phyloP scores from a whole-genome alignment of 1,140 invertebrate species.

The Orius insidiosus region DNA sequence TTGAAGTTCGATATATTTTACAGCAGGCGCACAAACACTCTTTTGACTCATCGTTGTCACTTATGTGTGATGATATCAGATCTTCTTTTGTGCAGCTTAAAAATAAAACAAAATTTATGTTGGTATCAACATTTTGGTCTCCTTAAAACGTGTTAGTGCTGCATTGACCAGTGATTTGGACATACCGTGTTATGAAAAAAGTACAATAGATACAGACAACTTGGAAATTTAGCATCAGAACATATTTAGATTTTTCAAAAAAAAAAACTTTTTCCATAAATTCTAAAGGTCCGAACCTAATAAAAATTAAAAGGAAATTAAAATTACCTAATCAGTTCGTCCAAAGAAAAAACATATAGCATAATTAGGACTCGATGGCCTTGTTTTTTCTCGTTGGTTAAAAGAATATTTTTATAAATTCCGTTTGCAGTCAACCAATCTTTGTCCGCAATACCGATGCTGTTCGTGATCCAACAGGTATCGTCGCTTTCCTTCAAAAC shows the following conservation, averaged over 20 bases:
- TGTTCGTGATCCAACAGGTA: constrained; percentile 15
- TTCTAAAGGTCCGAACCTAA: too few relatives aligned
- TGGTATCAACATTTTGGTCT: too few relatives aligned
- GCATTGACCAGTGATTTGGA: too few relatives aligned
- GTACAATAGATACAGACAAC: too few relatives aligned
- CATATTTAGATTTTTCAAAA: too few relatives aligned
- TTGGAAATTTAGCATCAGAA: too few relatives aligned
- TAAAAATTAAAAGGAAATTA: too few relatives aligned
- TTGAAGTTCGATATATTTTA: not conserved
- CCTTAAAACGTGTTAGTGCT: too few relatives aligned
- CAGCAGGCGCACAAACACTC: constrained; percentile 2
- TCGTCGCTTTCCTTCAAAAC: not conserved
- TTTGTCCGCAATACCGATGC: constrained; percentile 16
- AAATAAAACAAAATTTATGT: too few relatives aligned
- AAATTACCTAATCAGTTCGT: constrained; percentile 1
- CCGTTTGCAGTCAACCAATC: constrained; percentile 12
- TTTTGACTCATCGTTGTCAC: not conserved
- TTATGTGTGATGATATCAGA: not conserved
- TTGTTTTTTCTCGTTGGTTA: constrained; percentile 5
- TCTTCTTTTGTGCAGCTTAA: not conserved
- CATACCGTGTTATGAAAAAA: too few relatives aligned
- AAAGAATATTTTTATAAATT: constrained; percentile 1
- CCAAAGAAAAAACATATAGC: not conserved
- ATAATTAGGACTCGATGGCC: constrained; percentile 1
- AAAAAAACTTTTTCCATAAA: too few relatives aligned